These are phyloP conservation scores for Acleris holmiana DNA, from an alignment of 2,888 invertebrate genomes.

Conservation along the genomic window DNA sequence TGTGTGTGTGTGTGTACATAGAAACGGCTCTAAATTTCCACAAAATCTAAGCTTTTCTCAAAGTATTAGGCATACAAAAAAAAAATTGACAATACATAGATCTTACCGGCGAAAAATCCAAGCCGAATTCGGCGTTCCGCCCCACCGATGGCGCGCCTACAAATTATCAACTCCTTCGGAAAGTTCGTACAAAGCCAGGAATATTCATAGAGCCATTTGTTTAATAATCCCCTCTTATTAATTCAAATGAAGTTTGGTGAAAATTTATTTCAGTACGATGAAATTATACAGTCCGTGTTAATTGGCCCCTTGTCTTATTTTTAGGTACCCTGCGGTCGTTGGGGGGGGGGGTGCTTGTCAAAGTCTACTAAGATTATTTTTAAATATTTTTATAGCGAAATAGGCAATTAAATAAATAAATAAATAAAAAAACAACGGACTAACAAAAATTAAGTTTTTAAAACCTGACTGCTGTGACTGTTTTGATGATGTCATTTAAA, in stretches of 20 bases:
- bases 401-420: too few relatives aligned
- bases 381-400: background rate
- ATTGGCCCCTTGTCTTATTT: conserved; percentile 34
- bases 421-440: too few relatives aligned
- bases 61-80: too few relatives aligned
- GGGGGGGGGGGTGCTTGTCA: too few relatives aligned
- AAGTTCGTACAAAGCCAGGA: conserved; percentile 36
- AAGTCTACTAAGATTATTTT: background rate
- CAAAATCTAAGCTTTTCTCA: too few relatives aligned
- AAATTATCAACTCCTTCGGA: conserved; percentile 37
- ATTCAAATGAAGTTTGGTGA: conserved; percentile 38
- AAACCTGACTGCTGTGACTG: too few relatives aligned
- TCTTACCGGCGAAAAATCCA: background rate
- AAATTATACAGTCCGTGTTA: conserved; percentile 32
- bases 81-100: background rate
- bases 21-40: too few relatives aligned
- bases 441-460: too few relatives aligned
- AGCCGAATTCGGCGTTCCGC: conserved; percentile 8
- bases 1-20: too few relatives aligned
- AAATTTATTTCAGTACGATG: conserved; percentile 31
- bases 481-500: too few relatives aligned
- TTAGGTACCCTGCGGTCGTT: background rate
- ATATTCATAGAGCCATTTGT: conserved; percentile 39
- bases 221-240: conserved; percentile 38
- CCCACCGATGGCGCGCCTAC: conserved; percentile 11